Evolutionary conservation across 37 sponge, comb jelly and placozoan genomes (phyloP).

Genomic region (Axinella damicornis): DNA sequence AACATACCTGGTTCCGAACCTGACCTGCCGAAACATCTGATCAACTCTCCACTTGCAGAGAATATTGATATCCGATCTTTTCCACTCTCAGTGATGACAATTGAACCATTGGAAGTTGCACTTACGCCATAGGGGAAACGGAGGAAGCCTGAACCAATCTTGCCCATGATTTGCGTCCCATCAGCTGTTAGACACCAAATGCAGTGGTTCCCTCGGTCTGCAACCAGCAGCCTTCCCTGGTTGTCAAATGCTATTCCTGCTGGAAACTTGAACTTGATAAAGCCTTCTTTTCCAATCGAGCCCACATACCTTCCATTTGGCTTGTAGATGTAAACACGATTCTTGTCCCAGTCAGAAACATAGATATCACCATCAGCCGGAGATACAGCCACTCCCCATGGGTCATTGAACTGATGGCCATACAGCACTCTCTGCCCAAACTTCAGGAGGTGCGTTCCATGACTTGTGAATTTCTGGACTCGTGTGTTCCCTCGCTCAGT

Average conservation of each 20-base stretch:
- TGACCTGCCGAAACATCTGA: slow-evolving; percentile 27
- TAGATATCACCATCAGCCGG: slow-evolving; percentile 3
- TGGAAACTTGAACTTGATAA: slow-evolving; percentile 21
- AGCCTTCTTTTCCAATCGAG: slow-evolving; percentile 9
- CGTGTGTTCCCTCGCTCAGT: slow-evolving; percentile 23
- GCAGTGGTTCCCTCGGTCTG: slow-evolving; percentile 35
- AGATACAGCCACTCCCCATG: slow-evolving; percentile 23
- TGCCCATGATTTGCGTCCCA: neutral
- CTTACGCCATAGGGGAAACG: slow-evolving; percentile 33
- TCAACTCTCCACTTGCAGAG: slow-evolving; percentile 21
- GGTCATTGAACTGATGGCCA: slow-evolving; percentile 9
- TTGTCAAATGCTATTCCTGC: slow-evolving; percentile 30
- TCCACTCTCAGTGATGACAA: slow-evolving; percentile 37
- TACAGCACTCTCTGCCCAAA: slow-evolving; percentile 43
- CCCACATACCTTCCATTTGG: neutral
- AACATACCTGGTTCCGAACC: slow-evolving; percentile 48
- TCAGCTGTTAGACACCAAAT: slow-evolving; percentile 19
- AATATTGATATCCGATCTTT: slow-evolving; percentile 43
- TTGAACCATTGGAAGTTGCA: neutral
- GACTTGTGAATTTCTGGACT: slow-evolving; percentile 34
- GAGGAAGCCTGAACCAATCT: slow-evolving; percentile 21
- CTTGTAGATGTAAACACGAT: neutral
- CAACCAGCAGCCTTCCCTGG: slow-evolving; percentile 21
- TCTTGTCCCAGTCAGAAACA: slow-evolving; percentile 45
- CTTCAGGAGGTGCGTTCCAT: slow-evolving; percentile 29